phyloP scores from a whole-genome alignment of 2,113 vertebrate species.

The Toxostoma redivivum region DNA sequence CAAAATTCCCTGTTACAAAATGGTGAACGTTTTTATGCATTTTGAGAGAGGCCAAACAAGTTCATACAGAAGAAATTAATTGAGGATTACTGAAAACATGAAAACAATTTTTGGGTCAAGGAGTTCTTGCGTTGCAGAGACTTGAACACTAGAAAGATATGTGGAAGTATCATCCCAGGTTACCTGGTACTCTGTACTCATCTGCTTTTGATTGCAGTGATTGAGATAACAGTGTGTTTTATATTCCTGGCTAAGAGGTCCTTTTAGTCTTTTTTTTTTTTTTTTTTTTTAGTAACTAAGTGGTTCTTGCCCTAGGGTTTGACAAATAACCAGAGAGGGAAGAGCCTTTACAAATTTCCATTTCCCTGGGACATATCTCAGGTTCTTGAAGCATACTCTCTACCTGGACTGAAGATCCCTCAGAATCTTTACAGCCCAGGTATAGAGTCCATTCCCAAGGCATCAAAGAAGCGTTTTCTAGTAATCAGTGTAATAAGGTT shows the following conservation, averaged over 20 bases:
- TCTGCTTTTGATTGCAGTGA: neutral
- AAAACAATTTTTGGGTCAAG: neutral
- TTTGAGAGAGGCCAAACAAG: neutral
- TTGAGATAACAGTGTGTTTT: neutral
- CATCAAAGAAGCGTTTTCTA: neutral
- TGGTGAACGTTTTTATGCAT: neutral
- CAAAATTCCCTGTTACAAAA: neutral
- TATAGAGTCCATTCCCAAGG: neutral
- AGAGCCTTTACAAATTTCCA: neutral
- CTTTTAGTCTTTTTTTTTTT: neutral
- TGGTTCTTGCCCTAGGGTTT: neutral
- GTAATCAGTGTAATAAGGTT: neutral
- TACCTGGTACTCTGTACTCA: neutral
- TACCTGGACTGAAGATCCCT: neutral
- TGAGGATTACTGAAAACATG: neutral
- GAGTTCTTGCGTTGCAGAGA: neutral
- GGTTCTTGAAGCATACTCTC: neutral
- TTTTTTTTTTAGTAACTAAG: neutral
- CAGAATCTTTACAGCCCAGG: neutral
- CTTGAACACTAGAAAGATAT: neutral
- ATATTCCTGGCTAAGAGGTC: neutral
- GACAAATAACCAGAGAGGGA: neutral
- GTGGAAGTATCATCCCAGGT: neutral
- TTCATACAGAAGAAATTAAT: neutral
- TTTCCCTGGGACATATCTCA: neutral